Conservation (phyloP, 2,113 vertebrate genomes). For the Xiphophorus hellerii region DNA sequence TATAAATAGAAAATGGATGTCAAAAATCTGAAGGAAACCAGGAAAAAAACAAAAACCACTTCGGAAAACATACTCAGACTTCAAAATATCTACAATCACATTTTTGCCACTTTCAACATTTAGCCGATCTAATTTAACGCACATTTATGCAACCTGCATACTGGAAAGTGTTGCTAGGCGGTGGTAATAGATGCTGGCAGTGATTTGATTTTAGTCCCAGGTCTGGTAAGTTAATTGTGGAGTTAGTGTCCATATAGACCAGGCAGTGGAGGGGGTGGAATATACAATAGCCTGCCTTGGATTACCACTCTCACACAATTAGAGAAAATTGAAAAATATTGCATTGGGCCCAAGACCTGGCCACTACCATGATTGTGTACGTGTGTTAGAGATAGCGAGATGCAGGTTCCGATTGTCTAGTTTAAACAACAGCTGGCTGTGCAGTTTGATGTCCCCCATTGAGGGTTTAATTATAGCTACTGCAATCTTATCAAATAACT, state of each 20-base stretch:
- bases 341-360: constrained; percentile 71
- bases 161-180: constrained; percentile 75
- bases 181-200: constrained; percentile 76
- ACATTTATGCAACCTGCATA: constrained; percentile 62
- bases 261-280: constrained; percentile 63
- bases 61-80: constrained; percentile 38
- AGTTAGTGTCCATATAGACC: constrained; percentile 76
- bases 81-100: constrained; percentile 49
- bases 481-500: constrained; percentile 77
- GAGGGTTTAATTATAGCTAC: constrained; percentile 75
- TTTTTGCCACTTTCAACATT: constrained; percentile 44
- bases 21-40: not conserved
- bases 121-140: constrained; percentile 63
- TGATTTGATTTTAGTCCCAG: constrained; percentile 78
- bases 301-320: constrained; percentile 82
- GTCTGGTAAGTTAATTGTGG: constrained; percentile 79
- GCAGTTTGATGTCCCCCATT: constrained; percentile 72
- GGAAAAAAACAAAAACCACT: constrained; percentile 17
- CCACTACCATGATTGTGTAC: constrained; percentile 58
- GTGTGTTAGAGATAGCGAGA: constrained; percentile 26
- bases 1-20: constrained; percentile 52
- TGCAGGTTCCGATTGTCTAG: constrained; percentile 62
- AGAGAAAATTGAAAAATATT: constrained; percentile 84
- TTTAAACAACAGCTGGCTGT: constrained; percentile 74
- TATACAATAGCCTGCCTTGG: constrained; percentile 75